Percentiles rank a stretch among this genome's conserved stretches.
Conservation (phyloP, 2,113 vertebrate species). For the Anolis carolinensis region DNA sequence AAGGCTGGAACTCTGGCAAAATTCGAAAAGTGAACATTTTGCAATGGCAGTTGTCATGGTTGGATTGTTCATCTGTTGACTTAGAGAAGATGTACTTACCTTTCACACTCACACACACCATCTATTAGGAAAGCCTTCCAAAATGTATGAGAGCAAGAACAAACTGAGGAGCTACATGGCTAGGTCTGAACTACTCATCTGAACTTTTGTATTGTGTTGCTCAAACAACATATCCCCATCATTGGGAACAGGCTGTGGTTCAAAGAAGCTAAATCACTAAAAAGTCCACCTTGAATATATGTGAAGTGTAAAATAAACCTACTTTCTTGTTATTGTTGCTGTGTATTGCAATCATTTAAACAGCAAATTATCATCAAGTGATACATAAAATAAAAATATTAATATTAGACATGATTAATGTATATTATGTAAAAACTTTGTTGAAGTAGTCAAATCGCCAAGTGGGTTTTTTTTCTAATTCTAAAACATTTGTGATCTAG, state of each 20-base stretch:
- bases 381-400: neutral
- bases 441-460: conserved; percentile 42
- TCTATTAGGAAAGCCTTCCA: neutral
- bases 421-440: conserved; percentile 52
- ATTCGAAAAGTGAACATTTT: neutral
- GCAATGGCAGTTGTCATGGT: neutral
- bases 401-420: conserved; percentile 22
- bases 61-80: neutral
- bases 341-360: neutral
- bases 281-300: neutral
- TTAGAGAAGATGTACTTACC: neutral
- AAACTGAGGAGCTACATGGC: neutral
- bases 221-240: neutral
- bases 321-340: neutral
- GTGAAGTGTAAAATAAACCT: neutral
- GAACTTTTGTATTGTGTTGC: neutral
- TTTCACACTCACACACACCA: neutral
- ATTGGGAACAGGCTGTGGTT: neutral
- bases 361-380: conserved; percentile 22
- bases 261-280: neutral
- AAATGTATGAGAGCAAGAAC: neutral
- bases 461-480: conserved; percentile 50
- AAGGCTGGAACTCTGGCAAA: conserved; percentile 5
- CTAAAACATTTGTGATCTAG: conserved; percentile 29
- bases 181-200: neutral